phyloP scores from a whole-genome alignment of 1,140 invertebrate genomes.

The Heliothis virescens region DNA sequence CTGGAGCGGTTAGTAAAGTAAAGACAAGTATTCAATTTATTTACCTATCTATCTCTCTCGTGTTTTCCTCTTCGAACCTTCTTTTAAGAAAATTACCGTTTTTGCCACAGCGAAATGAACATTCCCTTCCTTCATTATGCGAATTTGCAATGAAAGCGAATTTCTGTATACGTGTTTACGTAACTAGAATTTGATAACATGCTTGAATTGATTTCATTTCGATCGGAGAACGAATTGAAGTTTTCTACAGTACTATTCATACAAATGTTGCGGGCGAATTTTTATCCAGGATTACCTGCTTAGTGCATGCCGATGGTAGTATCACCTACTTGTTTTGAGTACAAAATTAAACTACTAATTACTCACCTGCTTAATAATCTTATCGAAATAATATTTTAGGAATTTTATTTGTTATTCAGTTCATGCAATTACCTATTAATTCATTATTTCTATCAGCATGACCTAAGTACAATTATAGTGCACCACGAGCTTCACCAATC shows the following conservation, averaged over 20 bases:
- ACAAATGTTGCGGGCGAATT: too few relatives aligned
- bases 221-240: neutral
- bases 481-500: conserved; percentile 9
- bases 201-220: conserved; percentile 17
- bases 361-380: too few relatives aligned
- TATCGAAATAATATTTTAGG: too few relatives aligned
- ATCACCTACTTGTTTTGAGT: too few relatives aligned
- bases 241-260: neutral
- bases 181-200: conserved; percentile 36
- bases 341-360: too few relatives aligned
- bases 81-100: neutral
- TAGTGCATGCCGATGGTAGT: too few relatives aligned
- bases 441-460: neutral
- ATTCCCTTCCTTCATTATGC: conserved; percentile 11
- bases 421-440: neutral
- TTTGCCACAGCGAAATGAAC: conserved; percentile 29
- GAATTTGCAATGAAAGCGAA: conserved; percentile 29
- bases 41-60: conserved; percentile 1
- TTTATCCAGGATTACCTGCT: too few relatives aligned
- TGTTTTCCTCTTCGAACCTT: neutral
- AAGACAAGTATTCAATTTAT: conserved; percentile 61
- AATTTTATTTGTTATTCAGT: too few relatives aligned
- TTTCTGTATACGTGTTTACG: conserved; percentile 32
- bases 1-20: conserved; percentile 93
- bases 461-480: neutral